These are phyloP conservation scores for Cotesia typhae DNA, from an alignment of 1,140 invertebrate genomes.

Conservation along the genomic window DNA sequence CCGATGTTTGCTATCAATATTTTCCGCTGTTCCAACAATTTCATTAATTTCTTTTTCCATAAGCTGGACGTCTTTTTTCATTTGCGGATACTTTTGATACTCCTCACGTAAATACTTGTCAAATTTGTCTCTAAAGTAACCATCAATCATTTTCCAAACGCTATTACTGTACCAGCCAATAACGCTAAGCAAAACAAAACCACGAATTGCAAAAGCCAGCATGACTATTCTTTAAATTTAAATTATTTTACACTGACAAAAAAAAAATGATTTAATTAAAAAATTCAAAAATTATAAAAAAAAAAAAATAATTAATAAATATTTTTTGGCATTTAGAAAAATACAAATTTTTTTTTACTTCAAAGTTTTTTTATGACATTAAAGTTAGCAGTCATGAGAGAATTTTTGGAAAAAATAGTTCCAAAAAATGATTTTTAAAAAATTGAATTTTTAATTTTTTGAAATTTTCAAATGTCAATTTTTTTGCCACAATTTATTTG, in stretches of 20 bases:
- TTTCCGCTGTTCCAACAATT: neutral
- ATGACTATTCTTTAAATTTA: constrained; percentile 45
- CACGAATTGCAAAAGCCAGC: constrained; percentile 58
- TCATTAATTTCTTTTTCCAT: neutral
- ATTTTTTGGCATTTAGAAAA: too few species aligned
- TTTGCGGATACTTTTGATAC: constrained; percentile 57
- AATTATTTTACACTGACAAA: neutral
- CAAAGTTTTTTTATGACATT: neutral
- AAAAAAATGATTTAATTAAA: too few species aligned
- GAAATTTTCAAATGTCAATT: too few species aligned
- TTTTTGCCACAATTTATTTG: too few species aligned
- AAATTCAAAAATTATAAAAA: too few species aligned
- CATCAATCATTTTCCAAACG: constrained; percentile 67
- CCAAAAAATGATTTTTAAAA: too few species aligned
- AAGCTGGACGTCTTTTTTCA: constrained; percentile 44
- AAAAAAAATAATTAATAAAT: too few species aligned
- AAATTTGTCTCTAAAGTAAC: constrained; percentile 67
- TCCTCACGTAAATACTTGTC: constrained; percentile 62
- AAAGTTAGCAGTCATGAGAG: too few species aligned
- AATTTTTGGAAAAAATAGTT: too few species aligned
- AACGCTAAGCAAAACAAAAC: constrained; percentile 60
- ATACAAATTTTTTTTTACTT: too few species aligned
- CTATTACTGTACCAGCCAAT: constrained; percentile 66
- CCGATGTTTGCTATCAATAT: neutral
- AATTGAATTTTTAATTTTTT: too few species aligned